Evolutionary conservation across 2,797 vertebrate species (phyloP), one percentile per base, ranked within the genome.

Genomic region (Apodemus agrarius): DNA sequence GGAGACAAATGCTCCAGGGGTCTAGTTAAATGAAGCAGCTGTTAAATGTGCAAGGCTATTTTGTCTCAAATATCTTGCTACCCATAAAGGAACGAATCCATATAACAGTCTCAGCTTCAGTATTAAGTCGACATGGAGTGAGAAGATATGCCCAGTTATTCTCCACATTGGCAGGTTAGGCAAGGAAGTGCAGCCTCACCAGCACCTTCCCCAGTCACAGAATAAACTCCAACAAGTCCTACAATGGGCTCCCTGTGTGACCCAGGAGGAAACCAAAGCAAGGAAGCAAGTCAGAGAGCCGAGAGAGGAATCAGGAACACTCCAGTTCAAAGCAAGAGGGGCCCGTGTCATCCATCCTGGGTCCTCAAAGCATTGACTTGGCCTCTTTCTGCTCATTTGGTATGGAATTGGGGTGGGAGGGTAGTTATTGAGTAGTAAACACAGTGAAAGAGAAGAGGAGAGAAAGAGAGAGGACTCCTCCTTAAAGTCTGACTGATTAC

Each of bases 11-110:
- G 54, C 34, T 76, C 81, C 63, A 97, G 75, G 87, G 43, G 49
- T 65, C 88, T 90, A 59, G 76, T 90, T 86, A 80, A 90, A 90
- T 75, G 37, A 90, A 93, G 40, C 79, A 92, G 61, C 84, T 93
- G 24, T 90, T 82, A 85, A 96, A 63, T 67, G 37, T 78, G 24
- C 89, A 52, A 21, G 22, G 5, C 59, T 91, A 54, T 26, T 89
- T 87, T 26, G 49, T 74, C 96, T 97, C 79, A 92, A 65, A 90
- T 94, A 96, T 90, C 84, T 72, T 59, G 54, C 76, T 79, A 89
- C 69, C n/a, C 65, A 37, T 54, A 81, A 93, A 79, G 40, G 22
- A 92, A 85, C 59, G 89, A 86, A 89, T 94, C 57, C 79, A 91
- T 57, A 52, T 29, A 72, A 72, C 78, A 43, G 65, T 67, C 90